phyloP scores from a whole-genome alignment of 2,888 invertebrate species.

The Phaedon cochleariae region DNA sequence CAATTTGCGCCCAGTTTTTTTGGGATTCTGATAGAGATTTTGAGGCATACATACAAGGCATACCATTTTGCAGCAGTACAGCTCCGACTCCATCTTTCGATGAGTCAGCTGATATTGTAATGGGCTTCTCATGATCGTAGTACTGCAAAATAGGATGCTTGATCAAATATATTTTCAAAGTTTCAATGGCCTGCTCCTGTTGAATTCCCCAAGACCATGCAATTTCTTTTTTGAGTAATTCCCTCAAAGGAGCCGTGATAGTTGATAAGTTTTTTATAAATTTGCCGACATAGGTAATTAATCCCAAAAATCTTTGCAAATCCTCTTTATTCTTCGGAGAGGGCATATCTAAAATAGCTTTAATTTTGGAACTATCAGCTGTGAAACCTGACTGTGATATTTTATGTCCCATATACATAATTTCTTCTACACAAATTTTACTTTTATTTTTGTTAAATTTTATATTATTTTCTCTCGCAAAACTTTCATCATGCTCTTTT shows the following conservation, averaged over 20 bases:
- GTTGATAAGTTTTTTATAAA: too few species aligned
- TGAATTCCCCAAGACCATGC: slow-evolving; percentile 5
- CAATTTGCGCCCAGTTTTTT: slow-evolving; percentile 43
- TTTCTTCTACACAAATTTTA: not conserved
- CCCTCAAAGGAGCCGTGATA: slow-evolving; percentile 1
- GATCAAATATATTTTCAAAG: not conserved
- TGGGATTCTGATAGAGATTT: slow-evolving; percentile 40
- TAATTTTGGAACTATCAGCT: slow-evolving; percentile 30
- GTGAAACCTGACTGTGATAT: slow-evolving; percentile 31
- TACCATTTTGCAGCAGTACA: slow-evolving; percentile 42
- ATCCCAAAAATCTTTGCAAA: too few species aligned
- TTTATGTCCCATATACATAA: slow-evolving; percentile 37
- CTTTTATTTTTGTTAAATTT: slow-evolving; percentile 5
- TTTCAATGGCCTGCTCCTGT: slow-evolving; percentile 11
- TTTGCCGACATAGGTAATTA: too few species aligned
- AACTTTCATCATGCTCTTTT: slow-evolving; percentile 41
- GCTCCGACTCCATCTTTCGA: slow-evolving; percentile 29
- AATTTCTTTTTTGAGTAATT: slow-evolving; percentile 2
- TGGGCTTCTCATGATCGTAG: slow-evolving; percentile 2
- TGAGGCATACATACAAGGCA: slow-evolving; percentile 45
- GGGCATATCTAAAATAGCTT: too few species aligned
- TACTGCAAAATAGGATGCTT: not conserved
- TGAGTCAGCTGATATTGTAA: slow-evolving; percentile 9
- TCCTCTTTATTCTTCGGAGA: too few species aligned
- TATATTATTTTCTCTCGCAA: not conserved